A percentile compares a stretch with the other conserved stretches of the same genome.
These are phyloP conservation scores for Diphyllodes magnificus DNA, from an alignment of 2,113 vertebrate species.

Conservation along the genomic window DNA sequence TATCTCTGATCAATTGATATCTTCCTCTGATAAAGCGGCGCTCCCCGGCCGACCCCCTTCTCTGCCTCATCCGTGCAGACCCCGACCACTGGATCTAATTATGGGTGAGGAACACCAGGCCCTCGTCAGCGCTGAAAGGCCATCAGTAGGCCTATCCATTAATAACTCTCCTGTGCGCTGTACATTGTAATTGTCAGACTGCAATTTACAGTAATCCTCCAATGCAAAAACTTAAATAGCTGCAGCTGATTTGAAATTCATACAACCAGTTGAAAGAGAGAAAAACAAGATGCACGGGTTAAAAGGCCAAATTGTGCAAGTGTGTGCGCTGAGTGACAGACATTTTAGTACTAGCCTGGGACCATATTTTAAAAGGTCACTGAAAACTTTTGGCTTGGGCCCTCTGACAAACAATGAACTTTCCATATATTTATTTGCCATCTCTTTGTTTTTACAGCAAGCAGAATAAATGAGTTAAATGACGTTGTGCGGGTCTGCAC, in stretches of 20 bases:
- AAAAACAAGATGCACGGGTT: constrained; percentile 82
- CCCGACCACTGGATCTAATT: constrained; percentile 86
- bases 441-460: constrained; percentile 93
- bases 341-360: constrained; percentile 87
- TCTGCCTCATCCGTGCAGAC: constrained; percentile 32
- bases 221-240: constrained; percentile 75
- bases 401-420: constrained; percentile 86
- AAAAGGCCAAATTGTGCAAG: constrained; percentile 79
- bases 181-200: constrained; percentile 88
- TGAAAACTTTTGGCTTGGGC: constrained; percentile 82
- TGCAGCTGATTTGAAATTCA: constrained; percentile 84
- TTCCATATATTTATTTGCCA: constrained; percentile 90
- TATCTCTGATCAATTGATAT: constrained; percentile 81
- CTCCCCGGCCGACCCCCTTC: constrained; percentile 31
- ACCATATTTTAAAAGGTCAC: constrained; percentile 87
- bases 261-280: constrained; percentile 81
- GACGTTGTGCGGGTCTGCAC: constrained; percentile 88
- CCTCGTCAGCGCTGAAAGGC: constrained; percentile 79
- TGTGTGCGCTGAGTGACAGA: constrained; percentile 87
- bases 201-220: constrained; percentile 88
- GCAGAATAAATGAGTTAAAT: constrained; percentile 92
- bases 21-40: constrained; percentile 73
- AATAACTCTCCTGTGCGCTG: constrained; percentile 86
- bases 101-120: constrained; percentile 80
- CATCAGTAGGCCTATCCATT: constrained; percentile 84